A percentile compares a stretch with the other conserved stretches of the same genome.
These are phyloP conservation scores for Muscicapa adusta DNA, from an alignment of 2,113 vertebrate genomes.

Conservation along the genomic window DNA sequence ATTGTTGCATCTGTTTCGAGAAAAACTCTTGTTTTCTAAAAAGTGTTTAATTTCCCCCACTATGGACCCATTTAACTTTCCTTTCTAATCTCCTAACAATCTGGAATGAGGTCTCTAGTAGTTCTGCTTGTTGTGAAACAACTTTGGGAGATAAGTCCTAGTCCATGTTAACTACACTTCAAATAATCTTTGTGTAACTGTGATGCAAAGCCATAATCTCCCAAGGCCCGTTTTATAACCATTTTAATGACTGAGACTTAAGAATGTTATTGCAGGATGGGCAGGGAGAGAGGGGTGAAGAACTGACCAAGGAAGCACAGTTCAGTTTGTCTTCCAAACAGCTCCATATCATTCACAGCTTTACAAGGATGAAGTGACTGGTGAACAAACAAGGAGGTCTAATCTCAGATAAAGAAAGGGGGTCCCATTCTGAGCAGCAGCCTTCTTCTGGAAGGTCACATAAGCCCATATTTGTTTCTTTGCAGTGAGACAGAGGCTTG, in stretches of 20 bases:
- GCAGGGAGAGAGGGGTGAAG: conserved; percentile 49
- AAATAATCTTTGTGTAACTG: conserved; percentile 56
- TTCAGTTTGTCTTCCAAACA: conserved; percentile 64
- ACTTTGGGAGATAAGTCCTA: conserved; percentile 60
- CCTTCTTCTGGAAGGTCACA: conserved; percentile 31
- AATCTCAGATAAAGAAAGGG: not conserved
- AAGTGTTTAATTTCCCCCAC: conserved; percentile 54
- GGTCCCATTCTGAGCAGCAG: not conserved
- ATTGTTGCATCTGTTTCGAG: conserved; percentile 43
- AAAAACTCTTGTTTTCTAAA: conserved; percentile 58
- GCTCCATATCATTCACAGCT: conserved; percentile 29
- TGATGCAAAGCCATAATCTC: conserved; percentile 57
- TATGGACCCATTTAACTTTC: conserved; percentile 65
- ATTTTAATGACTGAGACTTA: conserved; percentile 40
- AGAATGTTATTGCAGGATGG: conserved; percentile 50
- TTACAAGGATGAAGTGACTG: conserved; percentile 58
- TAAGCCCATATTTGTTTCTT: not conserved
- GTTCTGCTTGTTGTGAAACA: conserved; percentile 58
- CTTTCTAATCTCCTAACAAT: conserved; percentile 58
- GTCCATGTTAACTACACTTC: conserved; percentile 67
- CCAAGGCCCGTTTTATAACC: conserved; percentile 40
- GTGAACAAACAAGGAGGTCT: conserved; percentile 37
- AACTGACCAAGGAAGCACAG: conserved; percentile 51
- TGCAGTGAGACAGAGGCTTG: not conserved
- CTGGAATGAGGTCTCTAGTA: conserved; percentile 56